Evolutionary conservation across 1,140 invertebrate species (phyloP), one percentile per base, ranked within the genome.

Genomic region (Trichogramma pretiosum): DNA sequence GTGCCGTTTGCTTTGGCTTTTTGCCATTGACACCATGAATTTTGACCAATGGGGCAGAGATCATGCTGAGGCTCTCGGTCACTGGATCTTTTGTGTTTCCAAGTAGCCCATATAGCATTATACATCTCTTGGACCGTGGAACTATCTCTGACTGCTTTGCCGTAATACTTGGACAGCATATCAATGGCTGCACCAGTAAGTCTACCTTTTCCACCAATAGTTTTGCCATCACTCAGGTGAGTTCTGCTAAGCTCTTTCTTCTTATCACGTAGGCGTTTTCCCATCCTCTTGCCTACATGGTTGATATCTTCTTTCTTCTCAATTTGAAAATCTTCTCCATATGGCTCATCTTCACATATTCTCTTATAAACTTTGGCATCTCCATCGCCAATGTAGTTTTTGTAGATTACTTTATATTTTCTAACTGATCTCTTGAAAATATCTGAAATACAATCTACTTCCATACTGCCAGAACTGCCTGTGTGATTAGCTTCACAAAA

Each of bases 391-490:
- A n/a, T n/a, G n/a, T n/a, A n/a, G n/a, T n/a, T n/a, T n/a, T n/a
- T n/a, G n/a, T n/a, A n/a, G n/a, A n/a, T n/a, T n/a, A n/a, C n/a
- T n/a, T n/a, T n/a, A n/a, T n/a, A n/a, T n/a, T n/a, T 44, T n/a
- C n/a, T n/a, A n/a, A n/a, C n/a, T n/a, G 28, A 49, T 35, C 39
- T 42, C 17, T 46, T 16, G 21, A 50, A 49, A 32, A 50, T 53
- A 22, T 44, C 11, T 8, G 48, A 16, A 21, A 48, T 41, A 16
- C 33, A 23, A 32, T 48, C 44, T 23, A 48, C 40, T 21, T 47
- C 40, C 45, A 48, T 44, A 28, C 46, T 43, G 11, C 40, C 48
- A 14, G 48, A 43, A 18, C 39, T 28, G 34, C 35, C 30, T 32
- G 28, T 35, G 32, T 46, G 36, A 36, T 46, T 46, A 28, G 32